A percentile compares a stretch with the other conserved stretches of the same genome.
phyloP scores from a whole-genome alignment of 2,888 invertebrate species.

The Latrodectus elegans region DNA sequence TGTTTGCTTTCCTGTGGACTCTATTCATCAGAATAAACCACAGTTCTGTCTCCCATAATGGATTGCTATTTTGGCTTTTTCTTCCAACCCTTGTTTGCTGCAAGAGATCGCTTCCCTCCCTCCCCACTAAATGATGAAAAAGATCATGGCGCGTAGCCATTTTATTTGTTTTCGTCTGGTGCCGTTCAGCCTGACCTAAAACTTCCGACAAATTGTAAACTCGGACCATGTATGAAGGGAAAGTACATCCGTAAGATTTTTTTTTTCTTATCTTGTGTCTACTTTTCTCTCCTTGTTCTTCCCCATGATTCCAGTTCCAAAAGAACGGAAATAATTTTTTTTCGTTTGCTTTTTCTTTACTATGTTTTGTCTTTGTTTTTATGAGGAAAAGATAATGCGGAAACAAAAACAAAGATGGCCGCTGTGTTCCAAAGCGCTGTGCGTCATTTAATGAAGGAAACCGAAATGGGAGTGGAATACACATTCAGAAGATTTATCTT shows the following conservation, averaged over 20 bases:
- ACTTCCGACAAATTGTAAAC: constrained; percentile 29
- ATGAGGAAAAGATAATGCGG: not conserved
- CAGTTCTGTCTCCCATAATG: constrained; percentile 35
- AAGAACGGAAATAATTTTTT: not conserved
- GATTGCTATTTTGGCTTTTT: constrained; percentile 51
- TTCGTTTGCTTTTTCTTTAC: constrained; percentile 2
- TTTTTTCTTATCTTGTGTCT: not conserved
- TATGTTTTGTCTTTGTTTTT: constrained; percentile 11
- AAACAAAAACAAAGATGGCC: not conserved
- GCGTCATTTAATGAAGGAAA: constrained; percentile 45
- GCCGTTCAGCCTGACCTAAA: constrained; percentile 52
- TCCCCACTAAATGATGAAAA: constrained; percentile 8
- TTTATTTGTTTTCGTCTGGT: constrained; percentile 35
- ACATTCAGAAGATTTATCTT: too few species aligned
- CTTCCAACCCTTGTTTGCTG: constrained; percentile 27
- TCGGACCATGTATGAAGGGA: constrained; percentile 7
- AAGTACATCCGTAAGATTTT: constrained; percentile 36
- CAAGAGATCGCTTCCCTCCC: constrained; percentile 23
- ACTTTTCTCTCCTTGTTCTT: not conserved
- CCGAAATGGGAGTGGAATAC: not conserved
- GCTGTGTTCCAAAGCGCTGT: too few species aligned
- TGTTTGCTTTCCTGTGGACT: constrained; percentile 30
- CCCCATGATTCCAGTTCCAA: constrained; percentile 11
- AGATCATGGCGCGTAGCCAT: constrained; percentile 34
- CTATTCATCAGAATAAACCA: constrained; percentile 55